Base-by-base conservation (phyloP, 2,797 vertebrate species). In the Spinus pinus region DNA sequence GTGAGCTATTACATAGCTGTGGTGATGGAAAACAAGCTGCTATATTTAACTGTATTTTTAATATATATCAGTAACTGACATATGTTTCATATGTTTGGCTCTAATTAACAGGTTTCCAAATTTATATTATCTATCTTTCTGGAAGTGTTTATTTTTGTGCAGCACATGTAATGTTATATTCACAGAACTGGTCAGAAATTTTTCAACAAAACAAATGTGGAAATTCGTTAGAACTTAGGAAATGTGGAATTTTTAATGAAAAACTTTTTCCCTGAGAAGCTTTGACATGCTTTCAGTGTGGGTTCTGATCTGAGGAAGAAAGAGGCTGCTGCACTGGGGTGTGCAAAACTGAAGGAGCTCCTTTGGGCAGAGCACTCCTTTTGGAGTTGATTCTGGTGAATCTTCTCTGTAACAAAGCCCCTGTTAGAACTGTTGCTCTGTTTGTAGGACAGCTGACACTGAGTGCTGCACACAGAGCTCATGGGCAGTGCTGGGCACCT, bases 41-140 rank as follows among this genome's bases (percentile, higher is more conserved):
- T 95, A n/a, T 66, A 79, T 95, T 93, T 92, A 88, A 84, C 64
- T n/a, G 3, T 69, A 30, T 60, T 90, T 95, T 88, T 81, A 75
- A 73, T 79, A 79, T 80, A 81, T 22, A 27, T 81, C 79, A 84
- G 47, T 51, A 91, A 75, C 73, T 86, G 88, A 66, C 73, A 57
- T 92, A 72, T 81, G 66, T 72, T 93, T 88, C 65, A 31, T 81
- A 77, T 84, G 57, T 66, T 95, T 90, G 81, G 74, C 51, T 88
- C 73, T 83, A 94, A 92, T 85, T 91, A 90, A 51, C 46, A 33
- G n/a, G 50, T 75, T 75, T 88, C 73, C 20, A 69, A 69, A 80
- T 71, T 51, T 83, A 41, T 88, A 46, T 83, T 86, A 60, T 74
- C 49, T 71, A 78, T 15, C 54, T 91, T 64, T 83, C 85, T 80